These are phyloP conservation scores for Vimba vimba DNA, from an alignment of 2,113 vertebrate species.

Conservation along the genomic window DNA sequence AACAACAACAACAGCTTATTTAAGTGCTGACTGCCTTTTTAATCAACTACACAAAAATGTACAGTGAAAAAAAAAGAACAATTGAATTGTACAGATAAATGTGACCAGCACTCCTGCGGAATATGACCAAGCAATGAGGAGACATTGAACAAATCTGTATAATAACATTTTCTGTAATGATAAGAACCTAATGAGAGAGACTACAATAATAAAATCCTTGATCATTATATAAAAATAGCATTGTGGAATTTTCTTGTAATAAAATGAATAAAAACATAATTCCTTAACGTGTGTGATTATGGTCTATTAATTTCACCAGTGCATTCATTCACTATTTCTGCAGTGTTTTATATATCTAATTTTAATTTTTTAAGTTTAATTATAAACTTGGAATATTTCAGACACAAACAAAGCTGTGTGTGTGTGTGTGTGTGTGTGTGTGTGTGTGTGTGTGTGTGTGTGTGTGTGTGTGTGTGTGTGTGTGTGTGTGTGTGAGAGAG, in stretches of 20 bases:
- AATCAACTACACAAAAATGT: constrained; percentile 98
- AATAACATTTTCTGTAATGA: constrained; percentile 99
- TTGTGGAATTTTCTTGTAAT: constrained; percentile 76
- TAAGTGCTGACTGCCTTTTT: constrained; percentile 99
- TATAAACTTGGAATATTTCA: neutral
- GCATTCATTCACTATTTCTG: neutral
- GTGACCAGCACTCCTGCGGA: constrained; percentile 99
- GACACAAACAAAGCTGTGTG: neutral
- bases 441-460: no score
- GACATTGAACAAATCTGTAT: constrained; percentile 99
- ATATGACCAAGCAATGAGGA: constrained; percentile 97
- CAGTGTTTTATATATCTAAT: neutral
- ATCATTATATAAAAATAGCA: constrained; percentile 95
- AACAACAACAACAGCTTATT: constrained; percentile 86
- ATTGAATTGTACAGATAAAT: constrained; percentile 99
- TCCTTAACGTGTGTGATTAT: constrained; percentile 61
- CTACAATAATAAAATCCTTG: constrained; percentile 88
- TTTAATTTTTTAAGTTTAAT: neutral
- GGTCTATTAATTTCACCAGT: neutral
- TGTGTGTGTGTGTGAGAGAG: no score
- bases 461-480: no score
- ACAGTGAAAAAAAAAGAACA: constrained; percentile 88
- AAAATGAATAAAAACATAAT: constrained; percentile 63
- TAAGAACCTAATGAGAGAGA: constrained; percentile 99
- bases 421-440: no score